phyloP scores from a whole-genome alignment of 2,797 vertebrate species.

The Protonibea diacanthus region DNA sequence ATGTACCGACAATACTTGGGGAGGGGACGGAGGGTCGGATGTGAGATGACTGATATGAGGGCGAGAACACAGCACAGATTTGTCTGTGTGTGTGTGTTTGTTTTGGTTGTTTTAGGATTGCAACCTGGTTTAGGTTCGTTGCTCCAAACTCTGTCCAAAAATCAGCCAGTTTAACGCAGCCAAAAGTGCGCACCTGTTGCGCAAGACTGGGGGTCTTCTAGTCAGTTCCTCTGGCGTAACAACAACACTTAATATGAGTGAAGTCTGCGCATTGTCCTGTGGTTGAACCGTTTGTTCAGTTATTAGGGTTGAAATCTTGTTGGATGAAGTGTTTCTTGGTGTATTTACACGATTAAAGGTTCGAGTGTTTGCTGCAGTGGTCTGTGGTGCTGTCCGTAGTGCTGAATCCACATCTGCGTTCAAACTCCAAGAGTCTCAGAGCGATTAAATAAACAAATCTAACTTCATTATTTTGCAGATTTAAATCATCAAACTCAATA shows the following conservation, averaged over 20 bases:
- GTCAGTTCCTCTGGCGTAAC: background rate
- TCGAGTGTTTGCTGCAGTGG: constrained; percentile 38
- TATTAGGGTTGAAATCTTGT: background rate
- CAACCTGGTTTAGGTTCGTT: too few species aligned
- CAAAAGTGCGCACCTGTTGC: constrained; percentile 65
- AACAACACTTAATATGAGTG: background rate
- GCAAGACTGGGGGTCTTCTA: background rate
- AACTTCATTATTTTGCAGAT: background rate
- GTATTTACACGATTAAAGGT: background rate
- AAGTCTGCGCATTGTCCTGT: background rate
- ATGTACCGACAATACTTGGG: constrained; percentile 31
- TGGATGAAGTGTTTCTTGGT: background rate
- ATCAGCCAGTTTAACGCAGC: background rate
- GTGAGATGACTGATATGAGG: constrained; percentile 17
- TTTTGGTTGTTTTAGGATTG: too few species aligned
- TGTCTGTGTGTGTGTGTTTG: background rate
- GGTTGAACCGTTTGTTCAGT: background rate
- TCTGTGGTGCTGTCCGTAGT: constrained; percentile 51
- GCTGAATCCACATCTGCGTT: constrained; percentile 58
- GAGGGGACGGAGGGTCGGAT: background rate
- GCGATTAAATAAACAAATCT: background rate
- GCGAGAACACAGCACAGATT: background rate
- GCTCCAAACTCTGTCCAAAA: constrained; percentile 2
- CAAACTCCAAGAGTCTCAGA: background rate
- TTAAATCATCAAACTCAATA: background rate